Conservation (phyloP, 2,113 vertebrate species). For the Uria aalge region DNA sequence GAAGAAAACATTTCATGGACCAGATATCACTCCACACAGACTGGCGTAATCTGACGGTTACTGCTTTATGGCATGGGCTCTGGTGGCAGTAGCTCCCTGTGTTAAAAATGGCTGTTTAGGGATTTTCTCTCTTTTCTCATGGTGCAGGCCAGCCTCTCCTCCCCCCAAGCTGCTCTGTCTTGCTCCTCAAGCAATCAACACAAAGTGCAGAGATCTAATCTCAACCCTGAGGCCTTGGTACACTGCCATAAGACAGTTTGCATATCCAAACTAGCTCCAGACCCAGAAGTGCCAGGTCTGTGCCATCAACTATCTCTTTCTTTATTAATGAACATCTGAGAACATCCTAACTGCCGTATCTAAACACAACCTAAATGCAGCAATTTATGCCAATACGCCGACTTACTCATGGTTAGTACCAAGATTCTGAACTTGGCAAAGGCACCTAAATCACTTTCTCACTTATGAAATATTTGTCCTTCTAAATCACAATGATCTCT, state of each 20-base stretch:
- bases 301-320: not conserved
- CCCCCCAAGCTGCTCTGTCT: not conserved
- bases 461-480: not conserved
- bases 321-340: not conserved
- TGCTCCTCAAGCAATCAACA: not conserved
- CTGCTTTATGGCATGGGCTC: not conserved
- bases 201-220: not conserved
- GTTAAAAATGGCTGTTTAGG: not conserved
- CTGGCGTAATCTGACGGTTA: fast-evolving
- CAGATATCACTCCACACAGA: not conserved
- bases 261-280: not conserved
- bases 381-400: not conserved
- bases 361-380: not conserved
- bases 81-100: not conserved
- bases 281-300: not conserved
- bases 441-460: not conserved
- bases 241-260: not conserved
- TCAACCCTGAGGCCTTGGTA: not conserved
- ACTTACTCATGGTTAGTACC: not conserved
- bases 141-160: not conserved
- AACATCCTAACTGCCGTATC: not conserved
- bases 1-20: not conserved
- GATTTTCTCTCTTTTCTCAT: not conserved
- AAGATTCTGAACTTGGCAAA: not conserved
- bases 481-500: not conserved